Conservation (phyloP, 1,140 invertebrate genomes). For the Oryzaephilus surinamensis region DNA sequence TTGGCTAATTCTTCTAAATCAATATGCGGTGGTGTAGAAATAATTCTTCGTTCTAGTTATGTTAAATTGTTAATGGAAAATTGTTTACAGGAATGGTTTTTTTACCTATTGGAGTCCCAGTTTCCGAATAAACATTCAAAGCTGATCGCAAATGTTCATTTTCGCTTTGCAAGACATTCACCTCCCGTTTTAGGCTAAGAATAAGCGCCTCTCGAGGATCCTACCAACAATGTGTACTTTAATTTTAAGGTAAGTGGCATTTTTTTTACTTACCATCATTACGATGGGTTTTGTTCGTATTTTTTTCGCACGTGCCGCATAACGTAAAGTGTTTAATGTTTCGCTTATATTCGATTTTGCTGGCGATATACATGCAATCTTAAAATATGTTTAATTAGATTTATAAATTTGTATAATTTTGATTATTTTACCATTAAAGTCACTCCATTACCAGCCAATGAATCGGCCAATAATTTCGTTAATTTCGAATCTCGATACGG, state of each 20-base stretch:
- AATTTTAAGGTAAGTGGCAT: not conserved
- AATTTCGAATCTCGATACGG: constrained; percentile 90
- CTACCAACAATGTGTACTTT: constrained; percentile 36
- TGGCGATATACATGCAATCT: constrained; percentile 90
- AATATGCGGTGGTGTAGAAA: constrained; percentile 44
- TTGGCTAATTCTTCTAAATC: constrained; percentile 61
- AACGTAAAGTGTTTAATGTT: constrained; percentile 83
- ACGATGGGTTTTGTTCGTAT: constrained; percentile 83
- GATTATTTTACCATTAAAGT: constrained; percentile 72
- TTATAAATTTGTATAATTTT: not conserved
- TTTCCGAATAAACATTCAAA: constrained; percentile 31
- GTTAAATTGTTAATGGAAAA: no score
- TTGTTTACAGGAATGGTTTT: no score
- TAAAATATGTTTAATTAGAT: constrained; percentile 18
- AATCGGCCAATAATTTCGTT: constrained; percentile 86
- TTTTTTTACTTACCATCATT: constrained; percentile 64
- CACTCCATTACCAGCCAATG: constrained; percentile 88
- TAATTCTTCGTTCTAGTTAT: constrained; percentile 26
- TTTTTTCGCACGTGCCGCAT: constrained; percentile 76
- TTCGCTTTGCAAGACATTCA: constrained; percentile 78
- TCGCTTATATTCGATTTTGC: constrained; percentile 78
- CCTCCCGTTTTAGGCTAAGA: constrained; percentile 77
- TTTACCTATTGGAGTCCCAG: constrained; percentile 9
- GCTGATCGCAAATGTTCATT: constrained; percentile 80
- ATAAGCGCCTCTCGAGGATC: constrained; percentile 88